A percentile compares a stretch with the other conserved stretches of the same genome.
phyloP scores from a whole-genome alignment of 2,888 invertebrate species.

The Acanthosoma haemorrhoidale region DNA sequence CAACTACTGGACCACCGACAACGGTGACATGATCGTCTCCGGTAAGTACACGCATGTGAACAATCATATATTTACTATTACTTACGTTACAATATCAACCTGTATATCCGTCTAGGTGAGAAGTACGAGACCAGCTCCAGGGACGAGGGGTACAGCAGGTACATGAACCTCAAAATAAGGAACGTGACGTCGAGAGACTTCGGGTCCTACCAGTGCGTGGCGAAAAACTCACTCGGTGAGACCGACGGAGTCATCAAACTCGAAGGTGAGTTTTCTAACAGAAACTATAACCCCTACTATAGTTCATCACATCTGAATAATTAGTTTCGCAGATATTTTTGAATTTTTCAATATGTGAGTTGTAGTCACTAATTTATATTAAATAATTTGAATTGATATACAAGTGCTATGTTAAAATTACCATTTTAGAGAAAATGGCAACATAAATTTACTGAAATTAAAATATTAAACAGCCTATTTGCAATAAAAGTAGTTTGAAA shows the following conservation, averaged over 20 bases:
- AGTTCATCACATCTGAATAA: too few relatives aligned
- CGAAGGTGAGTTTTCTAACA: conserved; percentile 59
- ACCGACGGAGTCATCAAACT: conserved; percentile 85
- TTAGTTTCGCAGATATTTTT: too few relatives aligned
- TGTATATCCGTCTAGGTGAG: conserved; percentile 59
- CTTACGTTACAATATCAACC: background rate
- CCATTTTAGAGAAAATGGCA: too few relatives aligned
- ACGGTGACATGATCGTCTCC: conserved; percentile 88
- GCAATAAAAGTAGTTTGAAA: too few relatives aligned
- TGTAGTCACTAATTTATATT: too few relatives aligned
- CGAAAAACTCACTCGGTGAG: conserved; percentile 84
- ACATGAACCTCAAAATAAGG: conserved; percentile 84
- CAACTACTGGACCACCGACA: conserved; percentile 90
- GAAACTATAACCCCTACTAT: background rate
- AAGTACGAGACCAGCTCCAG: conserved; percentile 79
- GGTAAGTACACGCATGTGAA: too few relatives aligned
- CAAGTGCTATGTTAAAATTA: too few relatives aligned
- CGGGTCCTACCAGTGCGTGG: conserved; percentile 84
- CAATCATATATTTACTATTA: background rate
- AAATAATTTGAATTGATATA: too few relatives aligned
- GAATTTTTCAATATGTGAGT: too few relatives aligned
- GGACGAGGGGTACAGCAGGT: conserved; percentile 81
- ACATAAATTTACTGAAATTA: too few relatives aligned
- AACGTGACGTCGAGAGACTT: conserved; percentile 73
- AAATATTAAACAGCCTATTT: too few relatives aligned